Base-by-base conservation (phyloP, 1,140 invertebrate genomes). In the Temnothorax curvispinosus region DNA sequence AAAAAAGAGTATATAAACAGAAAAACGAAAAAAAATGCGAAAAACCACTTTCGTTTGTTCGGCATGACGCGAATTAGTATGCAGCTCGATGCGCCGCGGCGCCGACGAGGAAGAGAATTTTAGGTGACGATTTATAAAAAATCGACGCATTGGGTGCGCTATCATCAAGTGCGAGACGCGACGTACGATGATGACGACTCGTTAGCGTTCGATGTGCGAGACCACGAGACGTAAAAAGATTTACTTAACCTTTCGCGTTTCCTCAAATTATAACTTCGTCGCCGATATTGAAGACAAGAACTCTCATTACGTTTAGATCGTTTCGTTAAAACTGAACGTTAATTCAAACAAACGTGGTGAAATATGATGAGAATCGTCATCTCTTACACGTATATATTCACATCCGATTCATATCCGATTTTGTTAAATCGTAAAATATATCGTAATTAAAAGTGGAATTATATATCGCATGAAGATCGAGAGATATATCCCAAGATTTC, bases 51-150 rank as follows among this genome's bases (percentile, higher is more conserved):
- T 88, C 47, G 38, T 88, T 89, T 47, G 52, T 69, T 67, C 8
- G 47, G n/a, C 35, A 62, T 62, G 35, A 18, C 13, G 18, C 41
- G 76, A 60, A 87, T 90, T 89, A 84, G 74, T 90, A 90, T 89
- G 80, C 89, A 54, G 41, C 71, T 44, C 58, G 64, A 50, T 69
- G 27, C 65, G 27, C n/a, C n/a, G n/a, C n/a, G n/a, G n/a, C n/a
- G n/a, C 32, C 56, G 8, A 6, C 74, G 35, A 47, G 27, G 74
- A 74, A 69, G 77, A 54, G 72, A 62, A 77, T 85, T 78, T 62
- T 87, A 69, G 56, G 72, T 89, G 85, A 50, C 74, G 84, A 82
- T 90, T 89, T 89, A 89, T 78, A 87, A 89, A 89, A 77, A 85
- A 58, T 18, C 44, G 35, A 18, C 38, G 72, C 71, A 69, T 76